phyloP scores from a whole-genome alignment of 2,888 invertebrate genomes.

The Suillia variegata region DNA sequence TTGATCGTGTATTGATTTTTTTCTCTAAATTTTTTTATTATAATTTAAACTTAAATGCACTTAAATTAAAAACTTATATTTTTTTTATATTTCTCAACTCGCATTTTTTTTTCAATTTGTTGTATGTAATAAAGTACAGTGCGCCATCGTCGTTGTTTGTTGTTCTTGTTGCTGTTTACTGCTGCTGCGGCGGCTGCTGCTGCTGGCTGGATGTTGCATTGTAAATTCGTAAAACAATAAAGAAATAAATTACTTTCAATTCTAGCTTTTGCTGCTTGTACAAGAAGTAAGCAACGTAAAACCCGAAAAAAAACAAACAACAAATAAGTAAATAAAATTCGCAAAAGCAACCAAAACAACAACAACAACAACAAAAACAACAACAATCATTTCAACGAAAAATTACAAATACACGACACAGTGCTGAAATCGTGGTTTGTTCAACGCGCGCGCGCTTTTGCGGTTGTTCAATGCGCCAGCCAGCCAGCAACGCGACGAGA shows the following conservation, averaged over 20 bases:
- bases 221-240: conserved; percentile 59
- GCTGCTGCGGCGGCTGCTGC: conserved; percentile 22
- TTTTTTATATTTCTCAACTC: no score
- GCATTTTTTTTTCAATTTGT: no score
- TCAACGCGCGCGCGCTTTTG: conserved; percentile 35
- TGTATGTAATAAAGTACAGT: no score
- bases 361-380: no score
- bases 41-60: no score
- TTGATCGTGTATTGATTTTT: no score
- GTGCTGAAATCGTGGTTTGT: conserved; percentile 58
- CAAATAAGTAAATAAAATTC: neutral
- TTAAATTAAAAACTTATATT: no score
- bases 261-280: conserved; percentile 23
- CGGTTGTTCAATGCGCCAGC: conserved; percentile 6
- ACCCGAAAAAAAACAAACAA: conserved; percentile 5
- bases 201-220: conserved; percentile 46
- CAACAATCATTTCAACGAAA: no score
- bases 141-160: conserved; percentile 48
- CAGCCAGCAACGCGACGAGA: conserved; percentile 11
- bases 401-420: conserved; percentile 50
- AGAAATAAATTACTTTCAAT: conserved; percentile 61
- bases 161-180: conserved; percentile 22
- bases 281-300: conserved; percentile 10
- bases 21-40: no score
- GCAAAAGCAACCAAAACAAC: no score